Percentiles rank a stretch among this genome's conserved stretches.
These are phyloP conservation scores for Strix aluco DNA, from an alignment of 2,113 vertebrate genomes.

Conservation along the genomic window DNA sequence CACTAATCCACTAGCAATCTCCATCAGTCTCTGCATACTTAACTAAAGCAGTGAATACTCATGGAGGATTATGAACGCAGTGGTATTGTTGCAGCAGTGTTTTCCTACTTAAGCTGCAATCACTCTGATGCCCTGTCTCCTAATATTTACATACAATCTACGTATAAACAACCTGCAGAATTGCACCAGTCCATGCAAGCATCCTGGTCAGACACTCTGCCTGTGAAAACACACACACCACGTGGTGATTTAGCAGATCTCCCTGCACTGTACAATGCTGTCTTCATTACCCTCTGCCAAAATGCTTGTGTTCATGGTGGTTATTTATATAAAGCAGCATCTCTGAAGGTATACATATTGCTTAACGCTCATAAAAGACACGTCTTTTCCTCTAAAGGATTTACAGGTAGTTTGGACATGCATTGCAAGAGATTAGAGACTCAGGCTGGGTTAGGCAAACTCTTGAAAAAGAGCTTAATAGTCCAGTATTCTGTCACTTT, in stretches of 20 bases:
- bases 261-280: background rate
- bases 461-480: background rate
- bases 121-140: background rate
- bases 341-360: background rate
- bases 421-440: background rate
- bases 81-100: slow-evolving; percentile 41
- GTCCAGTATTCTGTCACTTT: background rate
- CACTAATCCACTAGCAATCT: slow-evolving; percentile 61
- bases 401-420: background rate
- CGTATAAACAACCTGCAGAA: background rate
- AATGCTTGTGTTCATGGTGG: background rate
- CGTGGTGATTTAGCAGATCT: fast-evolving
- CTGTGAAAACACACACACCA: fast-evolving
- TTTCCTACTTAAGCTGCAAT: slow-evolving; percentile 20
- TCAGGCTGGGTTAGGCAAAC: background rate
- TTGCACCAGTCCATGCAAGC: background rate
- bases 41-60: slow-evolving; percentile 35
- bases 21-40: slow-evolving; percentile 60
- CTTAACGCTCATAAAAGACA: background rate
- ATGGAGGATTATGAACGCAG: slow-evolving; percentile 29
- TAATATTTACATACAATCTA: background rate
- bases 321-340: background rate
- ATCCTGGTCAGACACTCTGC: background rate
- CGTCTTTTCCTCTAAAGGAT: background rate
- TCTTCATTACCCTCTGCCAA: background rate